Evolutionary conservation across 2,888 invertebrate genomes (phyloP).

Genomic region (Papilio demoleus): DNA sequence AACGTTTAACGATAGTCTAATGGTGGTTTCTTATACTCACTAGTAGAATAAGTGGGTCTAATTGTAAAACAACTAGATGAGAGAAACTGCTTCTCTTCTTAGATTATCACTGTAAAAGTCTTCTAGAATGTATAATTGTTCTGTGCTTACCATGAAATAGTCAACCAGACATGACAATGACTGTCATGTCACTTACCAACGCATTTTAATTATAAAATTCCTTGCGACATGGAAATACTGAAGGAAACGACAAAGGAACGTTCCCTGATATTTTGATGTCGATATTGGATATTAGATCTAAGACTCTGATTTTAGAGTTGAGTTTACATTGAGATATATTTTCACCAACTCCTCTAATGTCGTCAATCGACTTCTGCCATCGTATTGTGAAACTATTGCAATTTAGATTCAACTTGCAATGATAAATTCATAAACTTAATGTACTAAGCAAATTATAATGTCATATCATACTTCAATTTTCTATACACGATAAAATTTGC

Average conservation of each 20-base stretch:
- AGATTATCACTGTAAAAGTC: no score
- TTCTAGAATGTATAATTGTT: no score
- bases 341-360: slow-evolving; percentile 15
- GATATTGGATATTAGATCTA: slow-evolving; percentile 1
- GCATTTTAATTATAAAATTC: slow-evolving; percentile 18
- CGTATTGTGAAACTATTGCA: slow-evolving; percentile 24
- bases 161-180: not conserved
- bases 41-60: no score
- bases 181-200: not conserved
- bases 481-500: no score
- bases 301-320: not conserved
- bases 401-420: slow-evolving; percentile 8
- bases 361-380: slow-evolving; percentile 31
- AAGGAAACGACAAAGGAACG: slow-evolving; percentile 20
- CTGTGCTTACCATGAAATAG: no score
- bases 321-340: not conserved
- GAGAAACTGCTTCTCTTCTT: no score
- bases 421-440: slow-evolving; percentile 18
- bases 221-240: slow-evolving; percentile 15
- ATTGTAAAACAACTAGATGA: no score
- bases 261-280: not conserved
- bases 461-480: not conserved
- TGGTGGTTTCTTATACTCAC: no score
- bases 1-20: no score
- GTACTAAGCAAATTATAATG: not conserved